phyloP scores from a whole-genome alignment of 2,113 vertebrate genomes.

The Elachura formosa region DNA sequence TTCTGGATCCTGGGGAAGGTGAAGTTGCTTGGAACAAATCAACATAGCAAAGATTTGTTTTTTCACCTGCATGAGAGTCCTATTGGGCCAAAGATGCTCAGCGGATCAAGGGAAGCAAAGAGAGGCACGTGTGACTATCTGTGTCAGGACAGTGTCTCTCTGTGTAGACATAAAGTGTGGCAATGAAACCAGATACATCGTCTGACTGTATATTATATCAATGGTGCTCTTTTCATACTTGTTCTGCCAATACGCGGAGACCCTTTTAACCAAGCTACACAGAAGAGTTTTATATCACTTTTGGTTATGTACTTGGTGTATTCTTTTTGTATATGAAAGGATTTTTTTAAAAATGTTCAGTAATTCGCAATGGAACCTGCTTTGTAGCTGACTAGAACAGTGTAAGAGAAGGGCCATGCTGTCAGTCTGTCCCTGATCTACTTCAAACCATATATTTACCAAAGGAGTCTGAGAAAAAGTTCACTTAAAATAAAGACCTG shows the following conservation, averaged over 20 bases:
- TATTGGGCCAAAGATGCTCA: slow-evolving; percentile 9
- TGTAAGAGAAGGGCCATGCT: slow-evolving; percentile 22
- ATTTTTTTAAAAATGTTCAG: slow-evolving; percentile 60
- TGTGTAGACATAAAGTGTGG: slow-evolving; percentile 23
- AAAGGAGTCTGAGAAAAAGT: slow-evolving; percentile 59
- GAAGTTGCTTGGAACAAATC: slow-evolving; percentile 8
- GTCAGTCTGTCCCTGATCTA: slow-evolving; percentile 55
- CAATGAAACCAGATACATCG: slow-evolving; percentile 29
- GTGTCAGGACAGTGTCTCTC: neutral
- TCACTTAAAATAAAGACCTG: slow-evolving; percentile 50
- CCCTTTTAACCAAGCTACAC: slow-evolving; percentile 67
- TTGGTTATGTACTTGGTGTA: slow-evolving; percentile 65
- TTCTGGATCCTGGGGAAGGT: slow-evolving; percentile 20
- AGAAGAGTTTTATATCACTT: slow-evolving; percentile 68
- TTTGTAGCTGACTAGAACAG: slow-evolving; percentile 52
- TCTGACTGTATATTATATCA: slow-evolving; percentile 55
- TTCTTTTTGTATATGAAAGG: slow-evolving; percentile 71
- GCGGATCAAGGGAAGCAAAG: slow-evolving; percentile 16
- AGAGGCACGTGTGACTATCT: neutral
- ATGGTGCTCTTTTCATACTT: slow-evolving; percentile 73
- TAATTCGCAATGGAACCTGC: slow-evolving; percentile 47
- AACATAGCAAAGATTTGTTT: neutral
- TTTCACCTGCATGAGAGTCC: neutral
- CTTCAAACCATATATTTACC: slow-evolving; percentile 56
- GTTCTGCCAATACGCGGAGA: slow-evolving; percentile 60